A percentile compares a stretch with the other conserved stretches of the same genome.
Evolutionary conservation across 1,140 invertebrate species (phyloP).

Genomic region (Leptinotarsa undecemlineata): DNA sequence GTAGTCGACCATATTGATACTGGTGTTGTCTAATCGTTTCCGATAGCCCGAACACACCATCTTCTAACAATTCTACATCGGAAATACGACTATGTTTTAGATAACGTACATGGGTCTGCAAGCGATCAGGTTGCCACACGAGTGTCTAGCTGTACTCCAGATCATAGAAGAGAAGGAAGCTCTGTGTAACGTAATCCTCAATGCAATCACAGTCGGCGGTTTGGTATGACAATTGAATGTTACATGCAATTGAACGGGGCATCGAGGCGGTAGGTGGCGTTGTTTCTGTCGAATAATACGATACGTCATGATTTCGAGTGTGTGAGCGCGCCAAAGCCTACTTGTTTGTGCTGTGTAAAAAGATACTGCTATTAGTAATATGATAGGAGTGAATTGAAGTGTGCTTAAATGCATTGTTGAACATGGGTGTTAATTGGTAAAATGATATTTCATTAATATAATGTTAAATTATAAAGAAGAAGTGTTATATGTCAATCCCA

Average conservation of each 20-base stretch:
- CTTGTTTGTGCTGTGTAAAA: slow-evolving; percentile 2
- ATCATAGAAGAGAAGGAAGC: neutral
- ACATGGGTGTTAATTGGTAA: neutral
- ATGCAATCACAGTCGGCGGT: neutral
- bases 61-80: neutral
- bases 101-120: neutral
- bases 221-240: slow-evolving; percentile 5
- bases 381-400: neutral
- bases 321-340: neutral
- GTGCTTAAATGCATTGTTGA: neutral
- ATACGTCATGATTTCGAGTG: neutral
- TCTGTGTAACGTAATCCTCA: slow-evolving; percentile 3
- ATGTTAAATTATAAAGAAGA: no score
- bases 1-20: neutral
- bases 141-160: neutral
- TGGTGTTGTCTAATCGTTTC: neutral
- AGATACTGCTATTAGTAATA: neutral
- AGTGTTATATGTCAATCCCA: no score
- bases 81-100: neutral
- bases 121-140: neutral
- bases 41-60: neutral
- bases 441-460: neutral
- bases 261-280: neutral
- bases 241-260: neutral
- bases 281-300: neutral